Evolutionary conservation across 2,113 vertebrate genomes (phyloP).

Genomic region (Chaetops frenatus): DNA sequence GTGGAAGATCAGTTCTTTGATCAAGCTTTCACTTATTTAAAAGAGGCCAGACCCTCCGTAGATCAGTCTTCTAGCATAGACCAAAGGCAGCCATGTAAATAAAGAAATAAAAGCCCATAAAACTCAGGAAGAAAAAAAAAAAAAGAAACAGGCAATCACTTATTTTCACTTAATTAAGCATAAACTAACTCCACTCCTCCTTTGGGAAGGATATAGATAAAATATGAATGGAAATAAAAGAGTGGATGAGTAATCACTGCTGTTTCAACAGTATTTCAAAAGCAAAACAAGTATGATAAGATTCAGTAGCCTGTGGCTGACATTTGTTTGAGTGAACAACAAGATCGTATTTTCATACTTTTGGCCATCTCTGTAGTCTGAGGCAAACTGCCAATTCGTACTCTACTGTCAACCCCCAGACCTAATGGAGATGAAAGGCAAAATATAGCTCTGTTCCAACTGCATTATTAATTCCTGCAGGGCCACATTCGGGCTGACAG

Average conservation of each 20-base stretch:
- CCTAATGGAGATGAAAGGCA: constrained; percentile 62
- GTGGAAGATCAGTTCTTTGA: constrained; percentile 26
- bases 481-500: constrained; percentile 13
- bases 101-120: neutral
- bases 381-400: constrained; percentile 36
- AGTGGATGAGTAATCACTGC: constrained; percentile 25
- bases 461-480: constrained; percentile 53
- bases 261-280: constrained; percentile 31
- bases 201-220: constrained; percentile 54
- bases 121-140: neutral
- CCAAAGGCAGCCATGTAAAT: constrained; percentile 7
- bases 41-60: neutral
- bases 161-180: constrained; percentile 72
- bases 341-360: constrained; percentile 45
- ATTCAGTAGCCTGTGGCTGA: constrained; percentile 50
- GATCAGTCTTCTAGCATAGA: constrained; percentile 49
- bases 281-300: constrained; percentile 33
- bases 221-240: constrained; percentile 53
- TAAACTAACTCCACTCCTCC: constrained; percentile 65
- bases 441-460: constrained; percentile 52
- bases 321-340: neutral
- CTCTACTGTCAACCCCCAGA: constrained; percentile 30
- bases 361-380: constrained; percentile 15
- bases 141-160: constrained; percentile 49
- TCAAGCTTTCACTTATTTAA: constrained; percentile 31